Evolutionary conservation across 2,888 invertebrate genomes (phyloP), one percentile per base, ranked within the genome.

Genomic region (Barypeithes pellucidus): DNA sequence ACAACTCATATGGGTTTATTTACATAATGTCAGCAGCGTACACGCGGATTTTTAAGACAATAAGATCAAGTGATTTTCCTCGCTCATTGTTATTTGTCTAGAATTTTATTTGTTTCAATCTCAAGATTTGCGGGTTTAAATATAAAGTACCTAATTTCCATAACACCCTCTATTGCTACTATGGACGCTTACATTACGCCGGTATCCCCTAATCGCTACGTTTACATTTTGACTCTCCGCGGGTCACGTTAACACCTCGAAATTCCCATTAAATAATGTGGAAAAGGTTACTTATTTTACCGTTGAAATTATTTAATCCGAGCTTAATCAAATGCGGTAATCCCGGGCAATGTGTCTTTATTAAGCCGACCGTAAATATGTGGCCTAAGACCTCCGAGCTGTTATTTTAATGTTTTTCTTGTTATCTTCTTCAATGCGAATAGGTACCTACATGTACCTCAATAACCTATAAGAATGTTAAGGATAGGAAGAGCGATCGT

Each of bases 241-340:
- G 29, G 65, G 71, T 66, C 71, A 59, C 65, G 71, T 71, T 66
- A 57, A 65, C 65, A 71, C 63, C 71, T 57, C 61, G 52, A 47
- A 47, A 47, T 71, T 65, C 36, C 71, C 65, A 71, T 66, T 71
- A 66, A 71, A 71, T 71, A 71, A 71, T 71, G 66, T 71, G 71
- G 60, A 60, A 71, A 71, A 71, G 71, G 71, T 71, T 66, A 71
- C 36, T 47, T 59, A 66, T 60, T 57, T 65, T 71, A 71, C 71
- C 71, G 71, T 71, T 71, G 22, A 71, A 66, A 71, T 71, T 70
- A 70, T 62, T 70, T 70, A 70, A 67, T 67, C 60, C 47, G 18
- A 33, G 67, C 59, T 60, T 67, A 67, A 70, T 70, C 69, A 20
- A 47, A 62, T 61, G 50, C 47, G 43, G 47, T 43, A 29, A 60